Conservation (phyloP, 2,797 vertebrate species). For the Coreius guichenoti region DNA sequence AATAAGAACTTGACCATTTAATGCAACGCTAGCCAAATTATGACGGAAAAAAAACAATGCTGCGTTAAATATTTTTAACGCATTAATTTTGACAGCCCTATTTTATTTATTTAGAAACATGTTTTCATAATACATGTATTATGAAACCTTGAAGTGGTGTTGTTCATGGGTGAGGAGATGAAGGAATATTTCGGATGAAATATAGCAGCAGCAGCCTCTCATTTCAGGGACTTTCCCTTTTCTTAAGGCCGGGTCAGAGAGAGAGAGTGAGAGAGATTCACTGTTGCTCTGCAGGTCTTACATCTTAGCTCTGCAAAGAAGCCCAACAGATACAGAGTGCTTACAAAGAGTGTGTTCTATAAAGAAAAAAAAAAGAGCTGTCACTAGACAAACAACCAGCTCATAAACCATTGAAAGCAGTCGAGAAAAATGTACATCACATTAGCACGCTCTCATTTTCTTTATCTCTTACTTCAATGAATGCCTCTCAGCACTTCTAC, state of each 20-base stretch:
- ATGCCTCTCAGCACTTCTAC: background rate
- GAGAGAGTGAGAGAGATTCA: conserved; percentile 24
- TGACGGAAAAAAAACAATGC: too few species aligned
- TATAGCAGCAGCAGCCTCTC: conserved; percentile 63
- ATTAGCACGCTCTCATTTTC: background rate
- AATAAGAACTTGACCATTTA: too few species aligned
- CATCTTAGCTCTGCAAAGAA: conserved; percentile 9
- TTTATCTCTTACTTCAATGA: background rate
- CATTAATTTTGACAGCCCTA: too few species aligned
- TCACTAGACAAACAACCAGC: conserved; percentile 19
- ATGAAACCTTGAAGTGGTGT: conserved; percentile 6
- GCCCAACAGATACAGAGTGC: background rate
- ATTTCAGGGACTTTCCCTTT: conserved; percentile 80
- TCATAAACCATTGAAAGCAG: background rate
- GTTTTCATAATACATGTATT: background rate
- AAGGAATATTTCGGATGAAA: conserved; percentile 40
- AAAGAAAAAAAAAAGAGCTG: background rate
- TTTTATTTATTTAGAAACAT: background rate
- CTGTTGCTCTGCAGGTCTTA: conserved; percentile 64
- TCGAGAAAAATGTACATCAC: conserved; percentile 5
- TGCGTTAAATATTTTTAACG: too few species aligned
- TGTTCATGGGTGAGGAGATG: conserved; percentile 31
- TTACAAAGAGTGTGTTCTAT: conserved; percentile 14
- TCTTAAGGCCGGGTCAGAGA: conserved; percentile 5
- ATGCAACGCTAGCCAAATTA: too few species aligned